Conservation (phyloP, 2,888 invertebrate species). For the Spatulosminthurus flaviceps region DNA sequence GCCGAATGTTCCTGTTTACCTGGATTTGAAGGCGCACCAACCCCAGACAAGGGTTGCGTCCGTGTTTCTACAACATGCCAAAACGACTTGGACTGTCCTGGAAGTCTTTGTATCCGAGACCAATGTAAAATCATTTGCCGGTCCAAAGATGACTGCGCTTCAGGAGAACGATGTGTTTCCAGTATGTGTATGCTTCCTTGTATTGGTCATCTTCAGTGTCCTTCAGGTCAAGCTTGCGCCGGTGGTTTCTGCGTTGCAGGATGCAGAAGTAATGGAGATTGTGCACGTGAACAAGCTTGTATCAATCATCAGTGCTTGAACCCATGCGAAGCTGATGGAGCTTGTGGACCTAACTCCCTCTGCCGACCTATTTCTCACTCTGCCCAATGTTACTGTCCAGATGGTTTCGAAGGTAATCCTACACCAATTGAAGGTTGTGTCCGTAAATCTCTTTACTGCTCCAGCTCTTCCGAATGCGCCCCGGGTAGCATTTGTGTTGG, state of each 20-base stretch:
- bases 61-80: constrained; percentile 75
- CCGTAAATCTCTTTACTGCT: constrained; percentile 78
- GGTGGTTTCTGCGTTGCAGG: constrained; percentile 82
- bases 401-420: constrained; percentile 86
- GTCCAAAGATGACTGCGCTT: constrained; percentile 79
- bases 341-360: constrained; percentile 83
- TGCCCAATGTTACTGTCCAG: constrained; percentile 77
- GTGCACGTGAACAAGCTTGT: constrained; percentile 79
- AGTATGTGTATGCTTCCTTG: constrained; percentile 84
- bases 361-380: constrained; percentile 68
- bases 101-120: constrained; percentile 80
- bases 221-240: constrained; percentile 80
- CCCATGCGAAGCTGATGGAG: constrained; percentile 75
- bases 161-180: constrained; percentile 80
- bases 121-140: constrained; percentile 86
- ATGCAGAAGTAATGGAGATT: constrained; percentile 85
- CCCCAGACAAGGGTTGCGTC: constrained; percentile 75
- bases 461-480: constrained; percentile 77
- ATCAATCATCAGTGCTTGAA: constrained; percentile 83
- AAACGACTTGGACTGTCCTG: constrained; percentile 79
- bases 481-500: constrained; percentile 80
- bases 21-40: constrained; percentile 77
- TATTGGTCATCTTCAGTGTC: constrained; percentile 82
- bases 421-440: constrained; percentile 89
- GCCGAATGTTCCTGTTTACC: constrained; percentile 77